Conservation (phyloP, 2,888 invertebrate species). For the Pyrrhosoma nymphula region DNA sequence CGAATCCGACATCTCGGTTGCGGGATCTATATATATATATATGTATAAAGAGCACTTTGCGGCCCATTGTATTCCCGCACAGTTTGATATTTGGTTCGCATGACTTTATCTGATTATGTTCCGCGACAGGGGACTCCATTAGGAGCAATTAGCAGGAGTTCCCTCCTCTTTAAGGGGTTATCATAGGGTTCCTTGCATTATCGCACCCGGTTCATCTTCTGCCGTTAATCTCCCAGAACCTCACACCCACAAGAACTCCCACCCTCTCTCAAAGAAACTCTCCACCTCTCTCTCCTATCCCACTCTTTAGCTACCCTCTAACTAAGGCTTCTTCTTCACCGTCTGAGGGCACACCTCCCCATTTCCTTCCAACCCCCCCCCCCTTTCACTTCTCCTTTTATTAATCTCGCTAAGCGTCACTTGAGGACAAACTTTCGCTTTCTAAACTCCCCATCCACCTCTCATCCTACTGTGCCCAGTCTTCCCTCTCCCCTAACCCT, state of each 20-base stretch:
- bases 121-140: constrained; percentile 61
- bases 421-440: constrained; percentile 59
- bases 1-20: constrained; percentile 1
- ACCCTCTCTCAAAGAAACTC: neutral
- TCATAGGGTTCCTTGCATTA: constrained; percentile 66
- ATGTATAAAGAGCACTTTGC: constrained; percentile 47
- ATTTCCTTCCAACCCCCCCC: neutral
- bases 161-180: constrained; percentile 53
- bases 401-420: constrained; percentile 61
- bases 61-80: constrained; percentile 52
- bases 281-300: neutral
- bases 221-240: constrained; percentile 63
- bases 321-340: neutral
- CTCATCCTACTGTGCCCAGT: neutral
- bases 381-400: constrained; percentile 33
- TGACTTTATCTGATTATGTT: constrained; percentile 66
- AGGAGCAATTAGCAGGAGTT: constrained; percentile 66
- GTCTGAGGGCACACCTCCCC: neutral
- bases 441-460: constrained; percentile 21
- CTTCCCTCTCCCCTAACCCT: neutral
- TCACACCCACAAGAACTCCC: neutral
- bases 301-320: too few species aligned
- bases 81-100: constrained; percentile 56
- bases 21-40: neutral
- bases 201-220: constrained; percentile 60